A percentile compares a stretch with the other conserved stretches of the same genome.
Conservation (phyloP, 2,888 invertebrate species). For the Copidosoma aretas region DNA sequence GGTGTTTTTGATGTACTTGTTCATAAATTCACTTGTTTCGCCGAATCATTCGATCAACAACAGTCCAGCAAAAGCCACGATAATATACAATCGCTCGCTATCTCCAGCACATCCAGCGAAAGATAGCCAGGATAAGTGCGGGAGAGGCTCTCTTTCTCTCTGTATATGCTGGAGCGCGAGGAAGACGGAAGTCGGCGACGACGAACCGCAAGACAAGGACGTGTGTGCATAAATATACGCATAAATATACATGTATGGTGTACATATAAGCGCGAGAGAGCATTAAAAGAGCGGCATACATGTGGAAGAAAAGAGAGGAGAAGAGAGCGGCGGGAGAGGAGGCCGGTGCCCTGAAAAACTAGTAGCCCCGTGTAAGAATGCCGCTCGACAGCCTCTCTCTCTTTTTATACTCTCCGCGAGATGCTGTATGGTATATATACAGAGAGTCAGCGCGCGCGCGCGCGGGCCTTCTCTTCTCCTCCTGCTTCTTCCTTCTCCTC, state of each 20-base stretch:
- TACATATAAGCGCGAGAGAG: too few relatives aligned
- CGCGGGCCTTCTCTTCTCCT: too few relatives aligned
- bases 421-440: background rate
- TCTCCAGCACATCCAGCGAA: background rate
- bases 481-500: too few relatives aligned
- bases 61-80: too few relatives aligned
- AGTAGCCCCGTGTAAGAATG: constrained; percentile 53
- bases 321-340: constrained; percentile 29
- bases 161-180: constrained; percentile 11
- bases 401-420: constrained; percentile 15
- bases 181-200: constrained; percentile 32
- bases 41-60: too few relatives aligned
- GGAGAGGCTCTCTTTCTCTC: too few relatives aligned
- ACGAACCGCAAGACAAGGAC: background rate
- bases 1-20: too few relatives aligned
- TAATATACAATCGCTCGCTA: too few relatives aligned
- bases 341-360: constrained; percentile 51
- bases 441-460: background rate
- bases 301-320: constrained; percentile 26
- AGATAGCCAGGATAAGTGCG: background rate
- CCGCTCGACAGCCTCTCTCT: constrained; percentile 43
- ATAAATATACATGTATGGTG: too few relatives aligned
- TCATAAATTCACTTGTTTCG: too few relatives aligned
- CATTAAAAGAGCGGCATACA: constrained; percentile 2
- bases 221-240: constrained; percentile 7